A percentile compares a stretch with the other conserved stretches of the same genome.
phyloP scores from a whole-genome alignment of 2,888 invertebrate genomes.

The Lasioglossum leucozonium region DNA sequence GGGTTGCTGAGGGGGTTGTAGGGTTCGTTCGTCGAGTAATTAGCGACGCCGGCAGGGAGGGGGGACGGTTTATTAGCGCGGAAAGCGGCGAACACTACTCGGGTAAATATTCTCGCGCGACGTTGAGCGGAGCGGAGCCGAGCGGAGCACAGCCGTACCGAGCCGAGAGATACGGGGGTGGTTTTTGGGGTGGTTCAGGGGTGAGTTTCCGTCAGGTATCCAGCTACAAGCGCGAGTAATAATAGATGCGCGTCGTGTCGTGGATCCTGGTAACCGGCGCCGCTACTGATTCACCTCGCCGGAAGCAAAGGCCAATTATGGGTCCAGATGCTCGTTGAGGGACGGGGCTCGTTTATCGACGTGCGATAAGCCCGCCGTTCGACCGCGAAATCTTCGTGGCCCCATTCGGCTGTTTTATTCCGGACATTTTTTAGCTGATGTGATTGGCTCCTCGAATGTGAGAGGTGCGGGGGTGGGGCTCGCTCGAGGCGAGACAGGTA shows the following conservation, averaged over 20 bases:
- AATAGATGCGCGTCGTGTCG: slow-evolving; percentile 41
- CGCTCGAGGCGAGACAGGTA: too few species aligned
- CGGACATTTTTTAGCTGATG: not conserved
- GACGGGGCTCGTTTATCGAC: slow-evolving; percentile 18
- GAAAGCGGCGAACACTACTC: slow-evolving; percentile 73
- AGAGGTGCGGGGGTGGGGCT: too few species aligned
- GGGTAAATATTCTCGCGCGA: slow-evolving; percentile 77
- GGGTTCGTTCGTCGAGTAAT: slow-evolving; percentile 76
- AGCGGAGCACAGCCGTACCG: not conserved
- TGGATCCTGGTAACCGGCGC: slow-evolving; percentile 35
- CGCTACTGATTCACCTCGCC: slow-evolving; percentile 26
- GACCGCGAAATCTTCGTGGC: not conserved
- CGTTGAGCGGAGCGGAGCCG: slow-evolving; percentile 8
- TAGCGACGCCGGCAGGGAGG: slow-evolving; percentile 75
- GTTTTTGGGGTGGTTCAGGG: slow-evolving; percentile 14
- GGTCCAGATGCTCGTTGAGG: slow-evolving; percentile 22
- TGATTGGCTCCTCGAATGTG: not conserved
- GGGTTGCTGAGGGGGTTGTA: slow-evolving; percentile 12
- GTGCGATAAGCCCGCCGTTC: slow-evolving; percentile 20
- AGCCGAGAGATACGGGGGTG: not conserved
- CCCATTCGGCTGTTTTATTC: not conserved
- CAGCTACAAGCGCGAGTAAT: slow-evolving; percentile 50
- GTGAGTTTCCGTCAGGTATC: slow-evolving; percentile 69
- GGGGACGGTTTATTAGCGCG: slow-evolving; percentile 78
- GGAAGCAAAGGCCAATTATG: slow-evolving; percentile 45